These are phyloP conservation scores for Pherbina coryleti DNA, from an alignment of 2,888 invertebrate species.

Conservation along the genomic window DNA sequence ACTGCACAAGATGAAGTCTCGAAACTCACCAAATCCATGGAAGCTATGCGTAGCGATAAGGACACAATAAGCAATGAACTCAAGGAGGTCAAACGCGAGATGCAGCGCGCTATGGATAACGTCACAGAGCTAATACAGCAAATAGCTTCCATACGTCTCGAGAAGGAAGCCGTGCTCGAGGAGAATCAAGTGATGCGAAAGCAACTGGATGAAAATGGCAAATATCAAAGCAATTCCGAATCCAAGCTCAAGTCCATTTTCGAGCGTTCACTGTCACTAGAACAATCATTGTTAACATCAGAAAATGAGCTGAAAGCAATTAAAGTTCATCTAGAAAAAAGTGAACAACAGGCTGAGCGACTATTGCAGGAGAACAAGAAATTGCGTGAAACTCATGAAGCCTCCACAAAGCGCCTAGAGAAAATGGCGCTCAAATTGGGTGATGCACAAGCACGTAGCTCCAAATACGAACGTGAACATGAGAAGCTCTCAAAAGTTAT, in stretches of 20 bases:
- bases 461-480: slow-evolving; percentile 54
- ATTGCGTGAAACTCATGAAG: slow-evolving; percentile 46
- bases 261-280: slow-evolving; percentile 49
- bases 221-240: slow-evolving; percentile 43
- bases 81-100: slow-evolving; percentile 44
- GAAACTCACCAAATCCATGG: slow-evolving; percentile 43
- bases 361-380: slow-evolving; percentile 49
- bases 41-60: slow-evolving; percentile 45
- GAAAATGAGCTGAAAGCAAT: slow-evolving; percentile 50
- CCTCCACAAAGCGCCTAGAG: slow-evolving; percentile 53
- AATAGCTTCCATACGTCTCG: slow-evolving; percentile 50
- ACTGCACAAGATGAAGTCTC: slow-evolving; percentile 36
- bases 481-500: slow-evolving; percentile 48
- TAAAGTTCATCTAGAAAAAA: slow-evolving; percentile 43
- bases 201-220: slow-evolving; percentile 40
- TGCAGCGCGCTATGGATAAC: slow-evolving; percentile 52
- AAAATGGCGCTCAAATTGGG: slow-evolving; percentile 56
- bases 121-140: slow-evolving; percentile 53
- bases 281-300: slow-evolving; percentile 47
- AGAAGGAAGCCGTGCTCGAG: slow-evolving; percentile 50
- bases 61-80: slow-evolving; percentile 40
- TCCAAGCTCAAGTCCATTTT: slow-evolving; percentile 45
- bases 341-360: slow-evolving; percentile 44
- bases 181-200: slow-evolving; percentile 46
- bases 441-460: slow-evolving; percentile 53